Percentiles rank a stretch among this genome's conserved stretches.
Conservation (phyloP, 2,113 vertebrate genomes). For the Planiliza haematocheilus region DNA sequence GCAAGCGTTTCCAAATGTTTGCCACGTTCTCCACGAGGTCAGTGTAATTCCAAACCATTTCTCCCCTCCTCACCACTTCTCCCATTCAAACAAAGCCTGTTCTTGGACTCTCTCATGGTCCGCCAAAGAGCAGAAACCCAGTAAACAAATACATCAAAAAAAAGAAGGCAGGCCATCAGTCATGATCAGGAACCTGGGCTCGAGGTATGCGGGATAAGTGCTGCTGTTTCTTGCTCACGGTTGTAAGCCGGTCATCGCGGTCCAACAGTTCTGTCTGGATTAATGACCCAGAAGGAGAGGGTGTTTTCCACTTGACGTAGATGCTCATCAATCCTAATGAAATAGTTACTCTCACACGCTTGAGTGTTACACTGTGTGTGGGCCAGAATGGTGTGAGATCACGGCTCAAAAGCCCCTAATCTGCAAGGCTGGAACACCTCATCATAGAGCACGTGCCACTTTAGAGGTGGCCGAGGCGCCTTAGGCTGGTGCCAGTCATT, state of each 20-base stretch:
- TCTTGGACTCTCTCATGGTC: slow-evolving; percentile 29
- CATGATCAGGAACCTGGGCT: slow-evolving; percentile 26
- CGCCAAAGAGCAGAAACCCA: slow-evolving; percentile 26
- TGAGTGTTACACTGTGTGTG: slow-evolving; percentile 63
- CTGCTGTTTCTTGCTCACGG: slow-evolving; percentile 2
- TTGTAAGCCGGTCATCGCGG: slow-evolving; percentile 9
- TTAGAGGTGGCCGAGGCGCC: slow-evolving; percentile 29
- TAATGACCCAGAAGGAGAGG: slow-evolving; percentile 22
- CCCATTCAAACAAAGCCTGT: slow-evolving; percentile 5
- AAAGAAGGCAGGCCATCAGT: slow-evolving; percentile 28
- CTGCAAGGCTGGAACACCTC: slow-evolving; percentile 40
- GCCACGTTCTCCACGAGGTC: slow-evolving; percentile 59
- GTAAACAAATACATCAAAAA: slow-evolving; percentile 36
- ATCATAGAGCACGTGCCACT: slow-evolving; percentile 49
- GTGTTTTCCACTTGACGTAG: slow-evolving; percentile 14
- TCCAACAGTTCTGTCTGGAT: slow-evolving; percentile 33
- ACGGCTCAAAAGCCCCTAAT: slow-evolving; percentile 60
- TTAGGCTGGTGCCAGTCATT: slow-evolving; percentile 54
- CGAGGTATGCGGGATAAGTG: background rate
- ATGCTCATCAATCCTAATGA: slow-evolving; percentile 47
- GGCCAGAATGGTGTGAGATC: slow-evolving; percentile 47
- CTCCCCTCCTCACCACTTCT: slow-evolving; percentile 33
- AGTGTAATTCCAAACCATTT: slow-evolving; percentile 51
- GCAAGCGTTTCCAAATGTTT: slow-evolving; percentile 64
- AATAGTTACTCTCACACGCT: slow-evolving; percentile 23